Evolutionary conservation across 2,797 vertebrate genomes (phyloP), one percentile per base, ranked within the genome.

Genomic region (Sebastes cheni): DNA sequence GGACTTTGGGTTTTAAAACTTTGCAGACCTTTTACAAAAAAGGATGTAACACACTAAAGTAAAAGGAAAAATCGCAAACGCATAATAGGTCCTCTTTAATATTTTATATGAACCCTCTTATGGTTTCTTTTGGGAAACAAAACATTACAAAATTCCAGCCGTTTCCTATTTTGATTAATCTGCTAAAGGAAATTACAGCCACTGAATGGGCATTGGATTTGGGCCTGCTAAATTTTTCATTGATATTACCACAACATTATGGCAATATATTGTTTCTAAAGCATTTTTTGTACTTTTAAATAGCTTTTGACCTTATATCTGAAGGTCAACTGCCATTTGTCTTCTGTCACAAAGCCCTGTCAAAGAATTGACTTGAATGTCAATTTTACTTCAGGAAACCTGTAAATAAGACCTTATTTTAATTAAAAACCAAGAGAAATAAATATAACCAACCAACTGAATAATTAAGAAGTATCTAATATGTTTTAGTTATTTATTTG

Each of bases 281-380:
- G 32, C 30, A 25, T 61, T 46, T 2, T 29, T 50, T 34, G 8
- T 25, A 18, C 23, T 32, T 62, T 27, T 55, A 56, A 61, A 46
- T 32, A 56, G 2, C 34, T 52, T 11, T 30, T 62, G 20, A 52
- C 75, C 36, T 54, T 27, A 25, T 59, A 10, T 56, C 18, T 29
- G 12, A 22, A 72, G 77, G 59, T 65, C 42, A 69, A 25, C 30
- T 32, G 10, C 23, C 39, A 92, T 79, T 84, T 90, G 79, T 93
- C 82, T 82, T 64, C 32, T 72, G 67, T 81, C 83, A 70, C 70
- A 69, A 80, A 56, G 78, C 75, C 11, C 8, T 42, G 67, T 70
- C n/a, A 79, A 54, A 59, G 39, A 34, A n/a, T n/a, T 65, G n/a
- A 73, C 39, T 6, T 62, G 3, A 46, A 27, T 62, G 25, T 67